Conservation (phyloP, 2,797 vertebrate genomes). For the Danio aesculapii region DNA sequence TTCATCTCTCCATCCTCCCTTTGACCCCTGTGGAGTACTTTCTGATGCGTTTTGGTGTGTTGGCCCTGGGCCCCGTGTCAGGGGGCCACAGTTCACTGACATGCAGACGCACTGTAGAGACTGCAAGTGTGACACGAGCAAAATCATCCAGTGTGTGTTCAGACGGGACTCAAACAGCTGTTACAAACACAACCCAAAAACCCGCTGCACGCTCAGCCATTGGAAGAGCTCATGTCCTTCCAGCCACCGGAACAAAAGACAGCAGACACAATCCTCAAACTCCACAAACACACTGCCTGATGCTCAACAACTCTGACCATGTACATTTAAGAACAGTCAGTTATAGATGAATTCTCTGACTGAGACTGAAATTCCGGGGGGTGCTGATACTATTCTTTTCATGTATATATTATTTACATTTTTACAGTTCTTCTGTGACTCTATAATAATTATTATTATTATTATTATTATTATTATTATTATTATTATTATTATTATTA, state of each 20-base stretch:
- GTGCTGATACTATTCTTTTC: background rate
- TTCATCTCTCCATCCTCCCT: conserved; percentile 16
- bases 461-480: no score
- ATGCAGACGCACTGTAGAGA: conserved; percentile 41
- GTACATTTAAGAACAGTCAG: no score
- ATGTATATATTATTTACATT: background rate
- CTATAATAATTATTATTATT: background rate
- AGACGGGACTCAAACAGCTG: conserved; percentile 72
- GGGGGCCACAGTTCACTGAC: conserved; percentile 5
- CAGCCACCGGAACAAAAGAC: conserved; percentile 45
- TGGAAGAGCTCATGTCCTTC: conserved; percentile 31
- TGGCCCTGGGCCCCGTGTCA: conserved; percentile 43
- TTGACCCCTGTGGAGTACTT: conserved; percentile 17
- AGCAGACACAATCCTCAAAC: conserved; percentile 26
- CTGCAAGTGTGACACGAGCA: conserved; percentile 25
- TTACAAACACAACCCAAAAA: conserved; percentile 54
- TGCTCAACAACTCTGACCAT: no score
- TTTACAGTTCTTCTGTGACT: no score
- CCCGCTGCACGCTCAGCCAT: conserved; percentile 52
- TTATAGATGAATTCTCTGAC: no score
- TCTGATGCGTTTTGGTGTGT: conserved; percentile 7
- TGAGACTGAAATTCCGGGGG: background rate
- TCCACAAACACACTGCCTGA: conserved; percentile 54
- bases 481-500: no score
- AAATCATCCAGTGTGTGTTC: conserved; percentile 45